A percentile compares a stretch with the other conserved stretches of the same genome.
These are phyloP conservation scores for Megastigmus dorsalis DNA, from an alignment of 2,888 invertebrate genomes.

Conservation along the genomic window DNA sequence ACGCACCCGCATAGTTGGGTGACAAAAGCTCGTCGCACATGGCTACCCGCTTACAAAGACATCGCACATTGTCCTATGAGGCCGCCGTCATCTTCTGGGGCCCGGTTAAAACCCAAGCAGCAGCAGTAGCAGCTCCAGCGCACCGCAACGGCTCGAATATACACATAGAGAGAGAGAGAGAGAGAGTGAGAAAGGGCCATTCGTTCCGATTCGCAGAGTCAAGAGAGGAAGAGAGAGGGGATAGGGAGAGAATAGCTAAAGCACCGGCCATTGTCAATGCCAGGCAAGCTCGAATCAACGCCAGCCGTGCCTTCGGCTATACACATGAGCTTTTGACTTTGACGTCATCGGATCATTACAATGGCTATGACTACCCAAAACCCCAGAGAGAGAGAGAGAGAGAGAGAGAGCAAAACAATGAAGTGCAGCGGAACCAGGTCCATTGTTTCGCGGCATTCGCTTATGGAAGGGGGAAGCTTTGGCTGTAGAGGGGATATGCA, in stretches of 20 bases:
- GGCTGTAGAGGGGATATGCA: no score
- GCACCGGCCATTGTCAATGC: slow-evolving; percentile 33
- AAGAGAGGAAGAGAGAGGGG: neutral
- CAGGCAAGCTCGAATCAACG: slow-evolving; percentile 32
- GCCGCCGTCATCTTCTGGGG: no score
- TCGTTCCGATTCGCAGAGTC: slow-evolving; percentile 9
- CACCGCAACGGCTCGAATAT: no score
- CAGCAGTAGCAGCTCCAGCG: no score
- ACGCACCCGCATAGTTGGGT: neutral
- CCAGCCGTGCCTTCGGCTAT: neutral
- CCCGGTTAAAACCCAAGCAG: slow-evolving; percentile 21
- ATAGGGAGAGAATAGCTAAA: neutral
- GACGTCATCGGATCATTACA: slow-evolving; percentile 40
- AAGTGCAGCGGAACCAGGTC: slow-evolving; percentile 14
- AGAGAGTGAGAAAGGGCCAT: neutral
- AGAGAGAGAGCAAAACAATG: slow-evolving; percentile 42
- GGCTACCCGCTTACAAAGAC: slow-evolving; percentile 22
- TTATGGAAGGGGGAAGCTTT: no score
- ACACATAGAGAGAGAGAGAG: no score
- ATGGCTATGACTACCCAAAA: neutral
- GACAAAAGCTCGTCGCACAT: slow-evolving; percentile 18
- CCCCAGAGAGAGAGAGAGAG: no score
- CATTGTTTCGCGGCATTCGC: slow-evolving; percentile 25
- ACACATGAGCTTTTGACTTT: slow-evolving; percentile 30
- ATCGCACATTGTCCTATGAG: slow-evolving; percentile 32